Conservation (phyloP, 2,888 invertebrate species). For the Galeruca laticollis region DNA sequence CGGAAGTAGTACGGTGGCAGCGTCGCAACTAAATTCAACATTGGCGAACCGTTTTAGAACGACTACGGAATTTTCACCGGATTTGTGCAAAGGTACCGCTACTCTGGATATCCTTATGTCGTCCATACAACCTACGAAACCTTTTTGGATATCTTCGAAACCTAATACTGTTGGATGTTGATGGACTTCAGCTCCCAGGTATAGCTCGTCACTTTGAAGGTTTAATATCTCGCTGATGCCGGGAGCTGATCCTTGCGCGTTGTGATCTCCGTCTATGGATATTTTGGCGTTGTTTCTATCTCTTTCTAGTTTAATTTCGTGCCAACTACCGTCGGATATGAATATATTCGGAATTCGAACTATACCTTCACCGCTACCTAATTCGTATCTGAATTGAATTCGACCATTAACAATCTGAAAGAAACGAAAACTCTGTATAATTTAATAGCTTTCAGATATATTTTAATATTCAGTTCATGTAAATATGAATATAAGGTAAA, state of each 20-base stretch:
- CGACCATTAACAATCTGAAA: conserved; percentile 81
- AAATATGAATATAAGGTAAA: no score
- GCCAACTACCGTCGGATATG: conserved; percentile 90
- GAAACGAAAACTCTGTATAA: conserved; percentile 13
- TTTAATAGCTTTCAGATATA: no score
- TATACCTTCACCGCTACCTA: conserved; percentile 91
- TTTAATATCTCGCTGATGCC: conserved; percentile 88
- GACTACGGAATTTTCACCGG: conserved; percentile 74
- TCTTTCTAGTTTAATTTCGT: conserved; percentile 82
- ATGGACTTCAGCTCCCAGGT: conserved; percentile 85
- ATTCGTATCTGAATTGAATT: conserved; percentile 90
- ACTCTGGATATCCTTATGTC: conserved; percentile 80
- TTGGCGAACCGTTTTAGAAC: conserved; percentile 77
- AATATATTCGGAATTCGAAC: conserved; percentile 82
- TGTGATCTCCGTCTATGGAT: conserved; percentile 80
- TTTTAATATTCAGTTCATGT: no score
- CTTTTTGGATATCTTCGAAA: conserved; percentile 80
- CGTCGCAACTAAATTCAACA: conserved; percentile 79
- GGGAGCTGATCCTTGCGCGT: conserved; percentile 82
- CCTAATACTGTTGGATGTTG: conserved; percentile 79
- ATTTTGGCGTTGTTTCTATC: conserved; percentile 84
- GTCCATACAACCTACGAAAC: conserved; percentile 93
- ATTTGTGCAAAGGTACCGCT: conserved; percentile 80
- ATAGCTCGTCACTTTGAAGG: conserved; percentile 84
- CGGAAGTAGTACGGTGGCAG: conserved; percentile 69